Conservation (phyloP, 2,888 invertebrate species). For the Herminia tarsipennalis region DNA sequence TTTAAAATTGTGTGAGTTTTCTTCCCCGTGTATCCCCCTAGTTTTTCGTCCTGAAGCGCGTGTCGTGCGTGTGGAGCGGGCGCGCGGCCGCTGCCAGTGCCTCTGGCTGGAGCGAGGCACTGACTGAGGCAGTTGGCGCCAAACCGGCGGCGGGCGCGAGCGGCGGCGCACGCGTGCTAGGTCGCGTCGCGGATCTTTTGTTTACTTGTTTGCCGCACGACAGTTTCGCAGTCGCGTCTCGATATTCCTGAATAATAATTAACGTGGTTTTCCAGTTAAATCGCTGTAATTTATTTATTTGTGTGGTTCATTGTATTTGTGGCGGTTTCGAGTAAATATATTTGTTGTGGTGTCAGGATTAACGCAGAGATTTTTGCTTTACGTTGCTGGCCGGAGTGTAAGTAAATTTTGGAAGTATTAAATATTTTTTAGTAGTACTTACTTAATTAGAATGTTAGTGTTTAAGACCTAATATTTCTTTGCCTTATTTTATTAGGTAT, state of each 20-base stretch:
- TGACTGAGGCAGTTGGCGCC: slow-evolving; percentile 14
- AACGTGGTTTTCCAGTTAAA: slow-evolving; percentile 13
- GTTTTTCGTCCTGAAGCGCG: too few relatives aligned
- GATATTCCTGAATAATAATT: slow-evolving; percentile 16
- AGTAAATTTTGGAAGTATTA: slow-evolving; percentile 1
- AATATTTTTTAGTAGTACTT: background rate
- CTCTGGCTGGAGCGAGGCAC: too few relatives aligned
- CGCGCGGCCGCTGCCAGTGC: too few relatives aligned
- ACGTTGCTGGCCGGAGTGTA: slow-evolving; percentile 3
- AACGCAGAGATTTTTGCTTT: background rate
- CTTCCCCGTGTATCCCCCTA: too few relatives aligned
- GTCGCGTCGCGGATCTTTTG: slow-evolving; percentile 26
- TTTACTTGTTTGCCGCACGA: slow-evolving; percentile 36
- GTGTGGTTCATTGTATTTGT: slow-evolving; percentile 7
- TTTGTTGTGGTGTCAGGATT: slow-evolving; percentile 16
- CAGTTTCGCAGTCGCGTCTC: slow-evolving; percentile 20
- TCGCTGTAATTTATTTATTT: slow-evolving; percentile 4
- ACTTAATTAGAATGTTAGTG: too few relatives aligned
- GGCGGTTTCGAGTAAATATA: slow-evolving; percentile 2
- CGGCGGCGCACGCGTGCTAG: slow-evolving; percentile 54
- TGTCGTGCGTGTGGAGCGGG: too few relatives aligned
- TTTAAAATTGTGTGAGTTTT: too few relatives aligned
- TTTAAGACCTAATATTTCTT: too few relatives aligned
- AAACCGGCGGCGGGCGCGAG: slow-evolving; percentile 37
- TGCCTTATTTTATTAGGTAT: too few relatives aligned